These are phyloP conservation scores for Spinus pinus DNA, from an alignment of 2,797 vertebrate genomes.

Conservation along the genomic window DNA sequence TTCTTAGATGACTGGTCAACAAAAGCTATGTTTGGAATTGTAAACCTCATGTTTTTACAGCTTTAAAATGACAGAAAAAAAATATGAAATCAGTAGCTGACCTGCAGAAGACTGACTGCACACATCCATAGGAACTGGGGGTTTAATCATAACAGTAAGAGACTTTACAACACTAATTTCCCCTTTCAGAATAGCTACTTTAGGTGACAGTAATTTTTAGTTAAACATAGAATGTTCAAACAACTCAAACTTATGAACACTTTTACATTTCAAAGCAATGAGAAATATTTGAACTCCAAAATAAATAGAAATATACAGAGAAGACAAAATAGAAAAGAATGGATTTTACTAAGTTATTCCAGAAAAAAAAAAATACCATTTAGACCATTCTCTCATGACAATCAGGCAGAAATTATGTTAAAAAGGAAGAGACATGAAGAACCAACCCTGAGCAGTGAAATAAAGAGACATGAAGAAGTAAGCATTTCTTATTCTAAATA, in stretches of 20 bases:
- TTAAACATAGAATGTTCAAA: neutral
- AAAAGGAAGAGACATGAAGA: neutral
- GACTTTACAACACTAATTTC: neutral
- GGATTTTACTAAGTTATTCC: neutral
- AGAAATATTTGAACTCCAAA: neutral
- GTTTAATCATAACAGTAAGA: neutral
- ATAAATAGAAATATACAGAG: neutral
- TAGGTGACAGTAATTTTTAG: neutral
- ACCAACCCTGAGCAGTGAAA: neutral
- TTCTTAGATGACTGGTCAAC: neutral
- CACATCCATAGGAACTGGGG: accelerated
- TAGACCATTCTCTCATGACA: neutral
- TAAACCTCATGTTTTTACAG: neutral
- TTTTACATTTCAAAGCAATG: neutral
- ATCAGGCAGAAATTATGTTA: neutral
- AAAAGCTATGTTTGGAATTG: neutral
- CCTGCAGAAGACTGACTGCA: neutral
- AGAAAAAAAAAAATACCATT: neutral
- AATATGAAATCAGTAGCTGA: neutral
- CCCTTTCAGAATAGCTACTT: neutral
- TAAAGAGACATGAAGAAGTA: neutral
- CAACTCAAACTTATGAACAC: neutral
- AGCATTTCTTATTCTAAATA: neutral
- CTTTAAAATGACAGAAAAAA: neutral
- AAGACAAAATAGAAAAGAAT: neutral